phyloP scores from a whole-genome alignment of 2,888 invertebrate species.

The Strigamia maritima region DNA sequence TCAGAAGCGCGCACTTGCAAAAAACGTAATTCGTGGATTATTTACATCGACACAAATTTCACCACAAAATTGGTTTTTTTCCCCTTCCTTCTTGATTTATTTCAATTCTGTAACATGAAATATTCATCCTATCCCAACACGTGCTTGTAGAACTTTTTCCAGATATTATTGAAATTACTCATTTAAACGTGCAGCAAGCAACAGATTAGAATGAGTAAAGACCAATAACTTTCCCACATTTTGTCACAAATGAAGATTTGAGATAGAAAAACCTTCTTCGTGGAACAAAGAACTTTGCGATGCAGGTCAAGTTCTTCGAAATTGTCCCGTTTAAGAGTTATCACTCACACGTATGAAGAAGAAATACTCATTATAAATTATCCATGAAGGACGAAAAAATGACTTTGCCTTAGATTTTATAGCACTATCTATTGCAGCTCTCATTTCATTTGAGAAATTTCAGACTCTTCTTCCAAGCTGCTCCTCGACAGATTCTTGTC shows the following conservation, averaged over 20 bases:
- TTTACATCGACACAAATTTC: conserved; percentile 1
- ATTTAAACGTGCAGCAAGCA: not conserved
- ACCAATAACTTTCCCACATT: not conserved
- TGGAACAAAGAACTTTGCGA: not conserved
- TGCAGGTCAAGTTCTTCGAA: not conserved
- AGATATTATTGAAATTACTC: not conserved
- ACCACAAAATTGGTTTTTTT: not conserved
- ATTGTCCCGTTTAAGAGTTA: conserved; percentile 13
- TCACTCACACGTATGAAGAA: conserved; percentile 11
- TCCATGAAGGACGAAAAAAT: conserved; percentile 17
- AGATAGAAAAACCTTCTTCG: not conserved
- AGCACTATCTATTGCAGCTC: conserved; percentile 17
- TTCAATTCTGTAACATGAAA: not conserved
- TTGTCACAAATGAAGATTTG: not conserved
- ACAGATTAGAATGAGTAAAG: not conserved
- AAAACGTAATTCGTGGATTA: conserved; percentile 2
- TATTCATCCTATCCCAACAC: not conserved
- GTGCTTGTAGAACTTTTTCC: not conserved
- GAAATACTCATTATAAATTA: conserved; percentile 19
- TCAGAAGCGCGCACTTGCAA: not conserved
- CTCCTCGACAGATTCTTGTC: conserved; percentile 26
- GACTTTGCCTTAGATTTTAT: conserved; percentile 10
- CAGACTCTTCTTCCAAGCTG: conserved; percentile 20
- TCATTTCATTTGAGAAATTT: conserved; percentile 26
- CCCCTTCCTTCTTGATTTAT: not conserved